phyloP scores from a whole-genome alignment of 2,888 invertebrate species.

The Drosophila formosana region DNA sequence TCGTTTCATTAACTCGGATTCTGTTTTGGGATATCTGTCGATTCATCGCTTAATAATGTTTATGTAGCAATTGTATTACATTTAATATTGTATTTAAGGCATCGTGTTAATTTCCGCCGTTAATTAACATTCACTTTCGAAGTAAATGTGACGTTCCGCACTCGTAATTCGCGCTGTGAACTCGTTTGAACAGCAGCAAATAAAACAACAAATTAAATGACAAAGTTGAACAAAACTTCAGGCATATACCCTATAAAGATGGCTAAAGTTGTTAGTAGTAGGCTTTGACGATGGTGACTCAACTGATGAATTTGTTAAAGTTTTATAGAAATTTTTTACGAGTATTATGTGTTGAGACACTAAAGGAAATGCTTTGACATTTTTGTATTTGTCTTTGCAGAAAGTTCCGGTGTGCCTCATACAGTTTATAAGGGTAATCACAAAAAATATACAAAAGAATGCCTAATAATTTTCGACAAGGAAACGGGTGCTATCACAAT shows the following conservation, averaged over 20 bases:
- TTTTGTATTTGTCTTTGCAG: slow-evolving; percentile 84
- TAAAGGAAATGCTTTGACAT: background rate
- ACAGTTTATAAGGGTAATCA: slow-evolving; percentile 98
- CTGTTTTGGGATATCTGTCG: background rate
- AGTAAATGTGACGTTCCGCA: slow-evolving; percentile 30
- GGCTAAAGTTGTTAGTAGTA: background rate
- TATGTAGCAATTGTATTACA: slow-evolving; percentile 16
- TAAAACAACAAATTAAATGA: slow-evolving; percentile 12
- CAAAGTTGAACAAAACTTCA: slow-evolving; percentile 32
- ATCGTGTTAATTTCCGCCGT: slow-evolving; percentile 29
- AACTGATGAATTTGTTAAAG: background rate
- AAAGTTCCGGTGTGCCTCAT: slow-evolving; percentile 95
- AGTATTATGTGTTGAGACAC: background rate
- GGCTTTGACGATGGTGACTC: background rate
- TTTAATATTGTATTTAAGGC: slow-evolving; percentile 29
- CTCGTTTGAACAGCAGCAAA: slow-evolving; percentile 26
- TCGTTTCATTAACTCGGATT: background rate
- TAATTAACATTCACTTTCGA: slow-evolving; percentile 41
- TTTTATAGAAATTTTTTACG: background rate
- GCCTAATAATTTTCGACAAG: slow-evolving; percentile 96
- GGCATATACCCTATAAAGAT: background rate
- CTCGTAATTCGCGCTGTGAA: slow-evolving; percentile 1
- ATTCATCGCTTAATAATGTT: background rate
- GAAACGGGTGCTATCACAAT: slow-evolving; percentile 96
- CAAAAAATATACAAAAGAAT: slow-evolving; percentile 94